Conservation (phyloP, 1,140 invertebrate genomes). For the Drosophila kepulauana region DNA sequence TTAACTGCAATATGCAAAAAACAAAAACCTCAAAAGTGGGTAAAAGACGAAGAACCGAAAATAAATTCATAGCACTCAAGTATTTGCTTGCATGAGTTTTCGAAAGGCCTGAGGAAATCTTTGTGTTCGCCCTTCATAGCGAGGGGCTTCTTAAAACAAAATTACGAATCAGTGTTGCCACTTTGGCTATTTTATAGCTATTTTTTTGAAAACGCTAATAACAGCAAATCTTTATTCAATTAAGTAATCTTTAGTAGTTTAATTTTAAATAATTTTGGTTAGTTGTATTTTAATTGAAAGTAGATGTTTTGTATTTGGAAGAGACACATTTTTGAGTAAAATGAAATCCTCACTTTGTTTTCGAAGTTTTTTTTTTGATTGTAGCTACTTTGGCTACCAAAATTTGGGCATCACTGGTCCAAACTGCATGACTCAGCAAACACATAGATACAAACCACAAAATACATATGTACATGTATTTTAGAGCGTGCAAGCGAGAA, state of each 20-base stretch:
- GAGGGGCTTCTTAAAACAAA: not conserved
- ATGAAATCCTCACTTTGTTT: no score
- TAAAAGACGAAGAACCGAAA: constrained; percentile 26
- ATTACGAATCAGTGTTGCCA: not conserved
- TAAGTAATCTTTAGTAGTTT: no score
- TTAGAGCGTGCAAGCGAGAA: not conserved
- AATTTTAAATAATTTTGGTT: no score
- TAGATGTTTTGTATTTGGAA: no score
- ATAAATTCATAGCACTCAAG: constrained; percentile 23
- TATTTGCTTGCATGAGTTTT: constrained; percentile 27
- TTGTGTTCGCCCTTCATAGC: constrained; percentile 19
- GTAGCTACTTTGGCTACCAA: no score
- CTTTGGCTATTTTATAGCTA: no score
- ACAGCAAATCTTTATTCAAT: no score
- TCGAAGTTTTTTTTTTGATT: no score
- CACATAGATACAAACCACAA: not conserved
- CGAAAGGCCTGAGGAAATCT: constrained; percentile 9
- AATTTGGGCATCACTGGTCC: not conserved
- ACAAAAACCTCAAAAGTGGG: constrained; percentile 3
- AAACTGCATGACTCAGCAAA: constrained; percentile 26
- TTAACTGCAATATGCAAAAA: constrained; percentile 16
- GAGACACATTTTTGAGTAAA: no score
- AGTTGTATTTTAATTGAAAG: no score
- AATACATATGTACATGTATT: not conserved
- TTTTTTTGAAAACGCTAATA: no score